These are phyloP conservation scores for Nezara viridula DNA, from an alignment of 2,888 invertebrate genomes.

Conservation along the genomic window DNA sequence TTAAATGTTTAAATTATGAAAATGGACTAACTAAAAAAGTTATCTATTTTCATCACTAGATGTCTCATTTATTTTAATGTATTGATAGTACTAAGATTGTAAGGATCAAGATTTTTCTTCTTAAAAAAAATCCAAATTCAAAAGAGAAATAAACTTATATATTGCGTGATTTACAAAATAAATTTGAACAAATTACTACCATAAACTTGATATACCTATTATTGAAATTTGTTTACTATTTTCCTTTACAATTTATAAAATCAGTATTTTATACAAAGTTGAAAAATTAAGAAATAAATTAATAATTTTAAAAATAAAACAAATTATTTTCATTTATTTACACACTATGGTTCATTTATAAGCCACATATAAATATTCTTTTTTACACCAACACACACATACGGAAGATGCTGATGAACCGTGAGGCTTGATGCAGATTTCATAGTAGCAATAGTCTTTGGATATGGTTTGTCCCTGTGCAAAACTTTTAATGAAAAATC, in stretches of 20 bases:
- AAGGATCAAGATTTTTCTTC: no score
- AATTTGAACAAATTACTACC: no score
- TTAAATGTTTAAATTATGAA: no score
- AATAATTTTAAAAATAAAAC: not conserved
- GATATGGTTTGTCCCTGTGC: slow-evolving; percentile 46
- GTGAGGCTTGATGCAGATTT: slow-evolving; percentile 65
- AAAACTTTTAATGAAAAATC: slow-evolving; percentile 72
- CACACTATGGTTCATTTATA: slow-evolving; percentile 15
- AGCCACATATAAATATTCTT: slow-evolving; percentile 65
- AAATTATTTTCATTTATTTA: not conserved
- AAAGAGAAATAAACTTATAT: no score
- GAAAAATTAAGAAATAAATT: not conserved
- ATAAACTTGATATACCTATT: no score
- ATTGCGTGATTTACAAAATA: no score
- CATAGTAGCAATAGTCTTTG: slow-evolving; percentile 55
- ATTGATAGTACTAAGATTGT: no score
- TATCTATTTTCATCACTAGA: no score
- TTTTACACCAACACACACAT: slow-evolving; percentile 65
- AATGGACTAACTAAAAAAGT: no score
- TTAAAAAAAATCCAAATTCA: no score
- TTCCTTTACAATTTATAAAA: not conserved
- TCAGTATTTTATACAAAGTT: not conserved
- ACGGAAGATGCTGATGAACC: slow-evolving; percentile 66
- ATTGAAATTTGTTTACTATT: not conserved
- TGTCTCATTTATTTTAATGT: no score